Base-by-base conservation (phyloP, 2,797 vertebrate genomes). In the Vireo griseus region DNA sequence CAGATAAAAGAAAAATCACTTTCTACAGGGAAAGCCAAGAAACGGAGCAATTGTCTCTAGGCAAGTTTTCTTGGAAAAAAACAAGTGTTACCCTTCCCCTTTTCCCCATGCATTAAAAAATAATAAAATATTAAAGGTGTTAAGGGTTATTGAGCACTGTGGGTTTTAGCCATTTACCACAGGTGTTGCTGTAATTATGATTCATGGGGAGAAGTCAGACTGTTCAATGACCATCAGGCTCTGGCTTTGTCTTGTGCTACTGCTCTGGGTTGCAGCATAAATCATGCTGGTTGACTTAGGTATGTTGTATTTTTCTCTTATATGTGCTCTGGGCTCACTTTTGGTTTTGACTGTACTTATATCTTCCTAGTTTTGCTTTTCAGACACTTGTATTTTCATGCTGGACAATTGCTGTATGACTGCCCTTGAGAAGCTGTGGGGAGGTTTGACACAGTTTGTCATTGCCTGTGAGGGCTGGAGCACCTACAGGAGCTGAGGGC, bases 101-200 rank as follows among this genome's bases (percentile, higher is more conserved):
- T 40, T 78, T 9, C 21, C 45, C 21, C 55, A 6, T 52, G 54
- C 9, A 19, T 55, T 86, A 74, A 78, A 82, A 8, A 31, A 80
- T 29, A 51, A 50, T 31, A 40, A 75, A 35, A 33, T 67, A 57
- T 22, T 66, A 59, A 57, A 71, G 48, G 31, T 54, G 47, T 50
- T 84, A 33, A 86, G 62, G 76, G 52, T 84, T 95, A 92, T 79
- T 92, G 94, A 96, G 80, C 20, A 48, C 79, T 81, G 21, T 37
- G 82, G 63, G 81, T 78, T 80, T 90, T 59, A 73, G 81, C 85
- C 47, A 78, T 97, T 97, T 94, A 82, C 97, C 89, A 92, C 25
- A 73, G 77, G 65, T 92, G 71, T 68, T 96, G 82, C 73, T 91
- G 74, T 96, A 96, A 95, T 67, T 96, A 84, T 96, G 96, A 95